These are phyloP conservation scores for Subanguina moxae DNA, from an alignment of 1,140 invertebrate genomes.

Conservation along the genomic window DNA sequence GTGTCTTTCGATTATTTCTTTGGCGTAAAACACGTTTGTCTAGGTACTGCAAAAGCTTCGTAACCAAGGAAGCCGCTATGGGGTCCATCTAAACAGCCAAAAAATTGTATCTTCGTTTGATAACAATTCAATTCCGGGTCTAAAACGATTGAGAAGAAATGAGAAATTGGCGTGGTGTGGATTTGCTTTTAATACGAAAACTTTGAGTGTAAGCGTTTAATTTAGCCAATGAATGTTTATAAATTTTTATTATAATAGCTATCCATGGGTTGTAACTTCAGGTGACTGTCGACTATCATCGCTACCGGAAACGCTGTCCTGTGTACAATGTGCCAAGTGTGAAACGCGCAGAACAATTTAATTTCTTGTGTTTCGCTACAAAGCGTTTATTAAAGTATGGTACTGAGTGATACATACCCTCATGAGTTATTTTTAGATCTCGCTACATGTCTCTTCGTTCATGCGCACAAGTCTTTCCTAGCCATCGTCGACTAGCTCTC, in stretches of 20 bases:
- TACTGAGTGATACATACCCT: too few species aligned
- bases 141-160: conserved; percentile 17
- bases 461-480: conserved; percentile 20
- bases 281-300: conserved; percentile 30
- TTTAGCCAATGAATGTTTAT: too few species aligned
- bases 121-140: not conserved
- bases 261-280: conserved; percentile 13
- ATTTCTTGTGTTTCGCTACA: conserved; percentile 17
- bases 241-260: too few species aligned
- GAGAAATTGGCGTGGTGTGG: conserved; percentile 30
- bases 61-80: not conserved
- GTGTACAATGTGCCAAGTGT: conserved; percentile 7
- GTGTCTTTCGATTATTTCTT: not conserved
- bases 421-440: not conserved
- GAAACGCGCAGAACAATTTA: conserved; percentile 2
- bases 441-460: conserved; percentile 5
- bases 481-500: conserved; percentile 16
- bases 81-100: conserved; percentile 6
- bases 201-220: conserved; percentile 14
- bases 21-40: conserved; percentile 12
- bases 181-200: conserved; percentile 22
- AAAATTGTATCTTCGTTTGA: conserved; percentile 17
- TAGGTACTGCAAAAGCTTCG: conserved; percentile 6
- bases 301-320: conserved; percentile 14
- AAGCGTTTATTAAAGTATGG: conserved; percentile 18